Evolutionary conservation across 2,113 vertebrate species (phyloP), one percentile per base, ranked within the genome.

Genomic region (Neotragus pygmaeus): DNA sequence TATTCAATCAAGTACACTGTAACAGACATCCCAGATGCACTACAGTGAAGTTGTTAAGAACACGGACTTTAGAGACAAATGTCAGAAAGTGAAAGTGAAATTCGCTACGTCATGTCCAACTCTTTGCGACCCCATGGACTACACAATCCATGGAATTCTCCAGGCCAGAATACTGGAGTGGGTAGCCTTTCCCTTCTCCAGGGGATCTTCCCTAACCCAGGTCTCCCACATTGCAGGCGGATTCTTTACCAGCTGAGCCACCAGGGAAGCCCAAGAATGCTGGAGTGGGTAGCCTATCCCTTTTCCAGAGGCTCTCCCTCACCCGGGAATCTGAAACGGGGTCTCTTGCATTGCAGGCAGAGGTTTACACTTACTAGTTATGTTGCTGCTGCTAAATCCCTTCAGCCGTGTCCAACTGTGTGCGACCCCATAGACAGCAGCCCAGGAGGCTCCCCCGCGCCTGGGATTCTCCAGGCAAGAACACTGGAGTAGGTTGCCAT

Each of bases 171-270:
- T 70, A 23, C 19, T 70, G 66, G n/a, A 70, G 19, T 70, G 66
- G 19, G n/a, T 39, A 70, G n/a, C 19, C 5, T 70, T 70, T 39
- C 5, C 66, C 66, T 70, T 70, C n/a, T 70, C n/a, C 66, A 39
- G 66, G 64, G 66, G 19, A 23, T 23, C n/a, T 70, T 39, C 10
- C 66, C n/a, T 19, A 70, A 70, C 5, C 66, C 66, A 70, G 66
- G 66, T 23, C n/a, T 23, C n/a, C n/a, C 10, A 0, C n/a, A 39
- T 39, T 39, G n/a, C 5, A 70, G 5, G n/a, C 0, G 19, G n/a
- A 39, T 39, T 39, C n/a, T 70, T 70, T 70, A 70, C 66, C 66
- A 70, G 66, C n/a, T 39, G 66, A 70, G 66, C 19, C 66, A 39
- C 66, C 5, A 39, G 19, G n/a, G 10, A 70, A 70, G 66, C n/a